phyloP scores from a whole-genome alignment of 2,888 invertebrate species.

The Cerastis leucographa region DNA sequence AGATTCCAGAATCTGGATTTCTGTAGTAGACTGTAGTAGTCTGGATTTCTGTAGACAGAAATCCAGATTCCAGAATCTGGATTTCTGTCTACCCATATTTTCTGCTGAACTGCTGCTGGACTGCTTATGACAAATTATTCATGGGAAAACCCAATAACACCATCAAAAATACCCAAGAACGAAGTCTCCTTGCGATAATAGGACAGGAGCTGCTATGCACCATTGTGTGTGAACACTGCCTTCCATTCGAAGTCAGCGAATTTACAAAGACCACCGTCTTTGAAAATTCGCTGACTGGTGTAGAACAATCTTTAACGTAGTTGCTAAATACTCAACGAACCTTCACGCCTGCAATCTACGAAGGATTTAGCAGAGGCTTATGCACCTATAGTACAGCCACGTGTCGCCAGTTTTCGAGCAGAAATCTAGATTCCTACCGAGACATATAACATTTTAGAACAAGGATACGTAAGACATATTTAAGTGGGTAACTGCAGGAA shows the following conservation, averaged over 20 bases:
- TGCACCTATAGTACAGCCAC: not conserved
- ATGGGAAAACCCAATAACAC: not conserved
- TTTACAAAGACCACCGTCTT: too few relatives aligned
- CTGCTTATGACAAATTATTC: not conserved
- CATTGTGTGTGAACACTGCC: not conserved
- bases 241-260: not conserved
- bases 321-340: not conserved
- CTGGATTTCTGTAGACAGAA: too few relatives aligned
- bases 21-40: too few relatives aligned
- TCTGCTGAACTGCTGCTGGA: too few relatives aligned
- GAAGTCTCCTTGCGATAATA: not conserved
- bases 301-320: not conserved
- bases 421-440: not conserved
- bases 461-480: not conserved
- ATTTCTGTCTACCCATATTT: too few relatives aligned
- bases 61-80: too few relatives aligned
- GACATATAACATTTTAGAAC: not conserved
- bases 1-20: too few relatives aligned
- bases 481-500: not conserved
- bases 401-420: not conserved
- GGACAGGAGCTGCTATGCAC: not conserved
- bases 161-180: not conserved
- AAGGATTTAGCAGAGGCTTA: not conserved
- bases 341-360: not conserved
- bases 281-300: too few relatives aligned